Percentiles rank a stretch among this genome's conserved stretches.
Evolutionary conservation across 2,888 invertebrate genomes (phyloP).

Genomic region (Timema cristinae): DNA sequence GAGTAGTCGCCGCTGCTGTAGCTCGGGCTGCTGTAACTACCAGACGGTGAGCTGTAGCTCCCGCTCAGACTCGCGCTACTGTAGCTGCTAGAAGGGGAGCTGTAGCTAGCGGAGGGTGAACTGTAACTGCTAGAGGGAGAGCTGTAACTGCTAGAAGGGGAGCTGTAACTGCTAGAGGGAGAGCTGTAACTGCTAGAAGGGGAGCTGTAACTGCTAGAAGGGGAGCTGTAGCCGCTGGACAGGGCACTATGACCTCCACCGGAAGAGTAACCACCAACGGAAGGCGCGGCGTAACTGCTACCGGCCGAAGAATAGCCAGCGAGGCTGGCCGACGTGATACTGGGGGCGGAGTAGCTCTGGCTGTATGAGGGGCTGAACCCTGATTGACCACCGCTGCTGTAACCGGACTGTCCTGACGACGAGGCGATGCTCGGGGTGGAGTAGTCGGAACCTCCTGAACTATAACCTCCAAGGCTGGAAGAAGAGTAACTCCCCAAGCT

Average conservation of each 20-base stretch:
- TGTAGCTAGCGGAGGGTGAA: constrained; percentile 13
- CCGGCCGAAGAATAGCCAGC: constrained; percentile 6
- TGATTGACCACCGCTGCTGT: neutral
- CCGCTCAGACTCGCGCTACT: neutral
- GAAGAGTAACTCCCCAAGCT: constrained; percentile 13
- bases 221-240: constrained; percentile 16
- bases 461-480: neutral
- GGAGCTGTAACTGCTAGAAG: constrained; percentile 7
- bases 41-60: constrained; percentile 19
- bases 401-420: neutral
- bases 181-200: neutral
- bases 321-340: constrained; percentile 9
- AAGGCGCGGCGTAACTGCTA: constrained; percentile 11
- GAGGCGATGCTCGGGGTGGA: neutral
- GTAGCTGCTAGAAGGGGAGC: constrained; percentile 13
- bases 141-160: constrained; percentile 23
- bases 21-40: constrained; percentile 1
- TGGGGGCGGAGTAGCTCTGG: neutral
- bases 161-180: constrained; percentile 15
- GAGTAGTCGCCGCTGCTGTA: too few relatives aligned
- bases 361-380: too few relatives aligned
- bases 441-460: neutral
- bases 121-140: constrained; percentile 17
- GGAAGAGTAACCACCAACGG: neutral
- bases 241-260: neutral